phyloP scores from a whole-genome alignment of 1,140 invertebrate species.

The Colletes latitarsis region DNA sequence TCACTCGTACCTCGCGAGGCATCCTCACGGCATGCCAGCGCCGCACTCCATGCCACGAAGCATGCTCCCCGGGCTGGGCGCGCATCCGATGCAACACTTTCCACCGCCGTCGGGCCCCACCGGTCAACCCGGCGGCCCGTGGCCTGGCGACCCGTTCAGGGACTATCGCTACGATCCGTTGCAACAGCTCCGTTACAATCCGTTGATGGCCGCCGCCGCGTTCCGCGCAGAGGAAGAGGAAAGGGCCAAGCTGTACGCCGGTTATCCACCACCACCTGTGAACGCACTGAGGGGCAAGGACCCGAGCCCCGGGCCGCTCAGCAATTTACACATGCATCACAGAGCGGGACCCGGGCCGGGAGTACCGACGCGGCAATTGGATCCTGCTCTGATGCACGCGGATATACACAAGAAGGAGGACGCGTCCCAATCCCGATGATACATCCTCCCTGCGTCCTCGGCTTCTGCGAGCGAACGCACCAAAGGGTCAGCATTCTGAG shows the following conservation, averaged over 20 bases:
- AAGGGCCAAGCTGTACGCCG: slow-evolving; percentile 86
- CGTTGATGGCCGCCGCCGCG: slow-evolving; percentile 86
- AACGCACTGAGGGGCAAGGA: slow-evolving; percentile 83
- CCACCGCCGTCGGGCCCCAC: slow-evolving; percentile 74
- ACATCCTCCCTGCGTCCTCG: slow-evolving; percentile 63
- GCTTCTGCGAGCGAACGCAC: slow-evolving; percentile 59
- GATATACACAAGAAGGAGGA: slow-evolving; percentile 82
- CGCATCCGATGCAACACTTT: slow-evolving; percentile 83
- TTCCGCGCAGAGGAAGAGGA: slow-evolving; percentile 87
- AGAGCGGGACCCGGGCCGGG: slow-evolving; percentile 77
- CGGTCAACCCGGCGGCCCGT: slow-evolving; percentile 82
- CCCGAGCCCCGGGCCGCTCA: slow-evolving; percentile 83
- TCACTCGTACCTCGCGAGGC: slow-evolving; percentile 74
- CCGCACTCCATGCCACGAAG: slow-evolving; percentile 80
- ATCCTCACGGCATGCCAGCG: slow-evolving; percentile 77
- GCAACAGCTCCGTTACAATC: slow-evolving; percentile 86
- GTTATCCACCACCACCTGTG: slow-evolving; percentile 84
- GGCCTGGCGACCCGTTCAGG: slow-evolving; percentile 84
- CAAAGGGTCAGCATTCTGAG: slow-evolving; percentile 51
- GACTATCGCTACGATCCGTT: slow-evolving; percentile 87
- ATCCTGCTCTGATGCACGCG: slow-evolving; percentile 74
- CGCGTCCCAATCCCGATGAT: slow-evolving; percentile 80
- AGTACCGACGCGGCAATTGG: slow-evolving; percentile 65
- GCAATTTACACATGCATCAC: slow-evolving; percentile 80
- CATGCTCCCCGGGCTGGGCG: slow-evolving; percentile 80